phyloP scores from a whole-genome alignment of 2,888 invertebrate genomes.

The Thyatira batis region DNA sequence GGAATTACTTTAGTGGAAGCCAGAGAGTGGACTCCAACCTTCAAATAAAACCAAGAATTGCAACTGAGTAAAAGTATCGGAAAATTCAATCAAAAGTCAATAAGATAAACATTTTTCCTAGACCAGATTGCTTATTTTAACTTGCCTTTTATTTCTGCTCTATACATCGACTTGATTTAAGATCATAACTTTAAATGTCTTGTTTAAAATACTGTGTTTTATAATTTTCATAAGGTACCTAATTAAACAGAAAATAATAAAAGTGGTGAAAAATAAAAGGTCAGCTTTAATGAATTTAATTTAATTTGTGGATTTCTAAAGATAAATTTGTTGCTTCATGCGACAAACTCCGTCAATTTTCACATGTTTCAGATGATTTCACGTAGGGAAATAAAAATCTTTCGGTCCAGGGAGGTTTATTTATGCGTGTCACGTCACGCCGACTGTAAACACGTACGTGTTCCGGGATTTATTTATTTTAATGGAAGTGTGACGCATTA shows the following conservation, averaged over 20 bases:
- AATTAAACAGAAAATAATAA: too few species aligned
- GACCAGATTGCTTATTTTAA: background rate
- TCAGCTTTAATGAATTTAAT: too few species aligned
- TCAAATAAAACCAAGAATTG: background rate
- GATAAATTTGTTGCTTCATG: background rate
- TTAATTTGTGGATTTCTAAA: background rate
- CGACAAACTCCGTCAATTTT: background rate
- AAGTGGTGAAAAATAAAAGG: too few species aligned
- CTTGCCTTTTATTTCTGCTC: background rate
- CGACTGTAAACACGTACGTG: slow-evolving; percentile 1
- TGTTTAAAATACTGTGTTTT: too few species aligned
- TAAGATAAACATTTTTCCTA: background rate
- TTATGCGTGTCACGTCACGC: slow-evolving; percentile 1
- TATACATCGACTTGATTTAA: too few species aligned
- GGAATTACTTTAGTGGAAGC: background rate
- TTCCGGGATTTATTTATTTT: background rate
- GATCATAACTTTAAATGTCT: too few species aligned
- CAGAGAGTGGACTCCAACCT: background rate
- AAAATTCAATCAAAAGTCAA: background rate
- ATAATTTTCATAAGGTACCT: too few species aligned
- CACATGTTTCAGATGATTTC: background rate
- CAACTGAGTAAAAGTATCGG: background rate
- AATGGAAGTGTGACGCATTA: background rate
- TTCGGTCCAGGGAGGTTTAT: background rate
- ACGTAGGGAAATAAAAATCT: background rate